phyloP scores from a whole-genome alignment of 2,888 invertebrate species.

The Phortica magna region DNA sequence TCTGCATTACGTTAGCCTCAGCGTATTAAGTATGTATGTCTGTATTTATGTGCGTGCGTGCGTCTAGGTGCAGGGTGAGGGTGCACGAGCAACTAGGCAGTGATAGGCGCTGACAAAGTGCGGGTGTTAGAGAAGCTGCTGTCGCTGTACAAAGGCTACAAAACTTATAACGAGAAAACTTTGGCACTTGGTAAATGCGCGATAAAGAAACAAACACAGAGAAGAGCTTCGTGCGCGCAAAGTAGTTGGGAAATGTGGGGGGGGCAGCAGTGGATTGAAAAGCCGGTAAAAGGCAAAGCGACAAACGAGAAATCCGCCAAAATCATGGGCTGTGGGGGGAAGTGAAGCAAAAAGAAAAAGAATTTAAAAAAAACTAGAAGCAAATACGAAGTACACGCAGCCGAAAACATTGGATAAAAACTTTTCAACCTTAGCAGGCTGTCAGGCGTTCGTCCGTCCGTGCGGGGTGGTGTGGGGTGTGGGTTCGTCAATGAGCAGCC shows the following conservation, averaged over 20 bases:
- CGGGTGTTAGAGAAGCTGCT: constrained; percentile 12
- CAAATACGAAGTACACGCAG: constrained; percentile 47
- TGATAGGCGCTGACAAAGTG: neutral
- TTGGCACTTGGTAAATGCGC: constrained; percentile 77
- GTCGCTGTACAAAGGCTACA: constrained; percentile 65
- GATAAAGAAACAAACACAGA: constrained; percentile 74
- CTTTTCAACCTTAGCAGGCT: constrained; percentile 43
- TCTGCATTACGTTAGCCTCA: constrained; percentile 48
- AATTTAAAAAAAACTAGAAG: constrained; percentile 45
- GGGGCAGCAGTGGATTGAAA: constrained; percentile 52
- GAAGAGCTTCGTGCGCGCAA: neutral
- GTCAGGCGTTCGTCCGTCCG: neutral
- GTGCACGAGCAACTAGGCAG: neutral
- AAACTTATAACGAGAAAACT: constrained; percentile 79
- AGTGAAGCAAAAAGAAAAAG: neutral
- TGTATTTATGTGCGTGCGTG: neutral
- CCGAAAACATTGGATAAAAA: constrained; percentile 37
- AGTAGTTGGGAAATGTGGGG: neutral
- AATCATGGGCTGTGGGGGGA: neutral
- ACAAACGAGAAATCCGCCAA: constrained; percentile 35
- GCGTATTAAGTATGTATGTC: neutral
- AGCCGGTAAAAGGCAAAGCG: constrained; percentile 39
- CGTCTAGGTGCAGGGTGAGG: neutral
- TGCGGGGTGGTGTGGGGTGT: too few species aligned
- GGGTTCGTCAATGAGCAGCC: neutral